Conservation (phyloP, 2,888 invertebrate species). For the Sphinx pinastri region DNA sequence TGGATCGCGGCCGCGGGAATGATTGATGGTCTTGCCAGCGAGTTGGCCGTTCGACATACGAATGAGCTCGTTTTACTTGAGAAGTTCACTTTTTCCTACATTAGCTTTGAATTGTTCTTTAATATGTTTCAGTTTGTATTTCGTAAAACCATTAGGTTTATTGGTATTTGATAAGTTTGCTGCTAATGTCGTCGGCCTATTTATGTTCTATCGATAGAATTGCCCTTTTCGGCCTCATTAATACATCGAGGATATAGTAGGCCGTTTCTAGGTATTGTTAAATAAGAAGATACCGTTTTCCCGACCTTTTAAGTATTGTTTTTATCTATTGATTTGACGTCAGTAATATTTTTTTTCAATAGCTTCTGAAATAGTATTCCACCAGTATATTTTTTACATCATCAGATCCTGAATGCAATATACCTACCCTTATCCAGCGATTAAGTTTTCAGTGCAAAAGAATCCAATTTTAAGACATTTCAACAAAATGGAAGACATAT, state of each 20-base stretch:
- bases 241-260: not conserved
- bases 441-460: constrained; percentile 30
- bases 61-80: constrained; percentile 28
- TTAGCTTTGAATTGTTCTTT: constrained; percentile 18
- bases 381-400: not conserved
- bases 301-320: not conserved
- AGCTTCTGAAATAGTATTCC: too few species aligned
- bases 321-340: not conserved
- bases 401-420: constrained; percentile 1
- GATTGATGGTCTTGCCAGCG: constrained; percentile 43
- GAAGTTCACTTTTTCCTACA: constrained; percentile 14
- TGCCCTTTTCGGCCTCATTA: not conserved
- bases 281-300: too few species aligned
- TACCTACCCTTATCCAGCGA: not conserved
- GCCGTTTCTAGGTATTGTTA: too few species aligned
- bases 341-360: too few species aligned
- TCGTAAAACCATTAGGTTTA: constrained; percentile 10
- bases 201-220: not conserved
- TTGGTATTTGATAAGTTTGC: constrained; percentile 15
- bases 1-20: constrained; percentile 40
- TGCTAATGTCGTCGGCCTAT: not conserved
- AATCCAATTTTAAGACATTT: constrained; percentile 43
- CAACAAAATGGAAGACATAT: constrained; percentile 43
- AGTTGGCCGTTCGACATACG: constrained; percentile 29
- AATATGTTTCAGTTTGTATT: constrained; percentile 11